A percentile compares a stretch with the other conserved stretches of the same genome.
phyloP scores from a whole-genome alignment of 2,797 vertebrate genomes.

The Thamnophis elegans region DNA sequence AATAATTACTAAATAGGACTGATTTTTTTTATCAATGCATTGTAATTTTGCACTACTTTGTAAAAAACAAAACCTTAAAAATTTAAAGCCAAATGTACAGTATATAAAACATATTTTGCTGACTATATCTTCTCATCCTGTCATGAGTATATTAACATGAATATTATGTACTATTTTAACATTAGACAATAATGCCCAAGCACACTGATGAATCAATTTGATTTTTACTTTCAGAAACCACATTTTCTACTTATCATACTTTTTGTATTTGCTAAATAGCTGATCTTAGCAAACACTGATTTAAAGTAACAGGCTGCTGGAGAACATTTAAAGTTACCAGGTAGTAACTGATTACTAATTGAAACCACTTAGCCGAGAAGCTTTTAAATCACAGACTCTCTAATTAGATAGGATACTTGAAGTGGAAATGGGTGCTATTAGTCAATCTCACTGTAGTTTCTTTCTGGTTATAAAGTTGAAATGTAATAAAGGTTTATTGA shows the following conservation, averaged over 20 bases:
- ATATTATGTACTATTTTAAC: slow-evolving; percentile 58
- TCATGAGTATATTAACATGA: slow-evolving; percentile 65
- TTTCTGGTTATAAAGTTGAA: slow-evolving; percentile 33
- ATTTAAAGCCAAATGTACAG: slow-evolving; percentile 75
- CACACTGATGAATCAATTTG: slow-evolving; percentile 59
- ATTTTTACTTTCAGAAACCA: slow-evolving; percentile 74
- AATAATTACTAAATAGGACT: slow-evolving; percentile 54
- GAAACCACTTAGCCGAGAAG: slow-evolving; percentile 33
- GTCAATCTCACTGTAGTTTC: slow-evolving; percentile 48
- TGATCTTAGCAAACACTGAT: slow-evolving; percentile 68
- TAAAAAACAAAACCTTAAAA: slow-evolving; percentile 39
- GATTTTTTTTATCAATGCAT: slow-evolving; percentile 67
- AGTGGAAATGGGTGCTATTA: slow-evolving; percentile 36
- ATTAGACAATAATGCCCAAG: slow-evolving; percentile 63
- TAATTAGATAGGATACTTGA: slow-evolving; percentile 44
- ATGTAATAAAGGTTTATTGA: slow-evolving; percentile 30
- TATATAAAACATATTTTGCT: slow-evolving; percentile 72
- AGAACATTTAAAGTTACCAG: slow-evolving; percentile 5
- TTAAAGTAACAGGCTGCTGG: slow-evolving; percentile 41
- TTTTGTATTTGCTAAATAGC: slow-evolving; percentile 71
- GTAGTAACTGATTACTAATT: slow-evolving; percentile 50
- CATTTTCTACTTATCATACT: slow-evolving; percentile 79
- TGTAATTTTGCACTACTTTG: slow-evolving; percentile 75
- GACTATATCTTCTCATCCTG: slow-evolving; percentile 65
- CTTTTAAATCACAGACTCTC: slow-evolving; percentile 40